Evolutionary conservation across 30 jellyfish, hydroid and myxozoan species (phyloP), one percentile per base, ranked within the genome.

Genomic region (Aurelia coerulea): DNA sequence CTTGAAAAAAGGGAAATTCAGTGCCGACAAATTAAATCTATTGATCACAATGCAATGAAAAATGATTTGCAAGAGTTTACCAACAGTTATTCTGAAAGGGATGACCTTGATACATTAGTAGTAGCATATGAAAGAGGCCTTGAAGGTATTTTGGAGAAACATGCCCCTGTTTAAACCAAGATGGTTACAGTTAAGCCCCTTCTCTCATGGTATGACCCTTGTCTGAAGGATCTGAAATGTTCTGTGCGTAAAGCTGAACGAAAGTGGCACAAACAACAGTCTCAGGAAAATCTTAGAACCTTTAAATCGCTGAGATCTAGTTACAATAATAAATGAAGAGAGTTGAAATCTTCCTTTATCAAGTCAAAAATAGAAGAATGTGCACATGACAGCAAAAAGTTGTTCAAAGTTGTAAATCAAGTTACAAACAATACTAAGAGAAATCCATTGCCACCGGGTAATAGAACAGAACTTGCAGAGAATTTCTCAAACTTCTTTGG

Each of bases 241-340:
- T 37, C 49, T 37, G 5, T 58, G 68, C 68, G 68, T 58, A 58
- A 58, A 58, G 68, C 68, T 13, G 68, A 58, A 58, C 68, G 11
- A 58, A 58, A 58, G 68, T 58, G 31, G 68, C 68, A 58, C 68
- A 58, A 58, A 58, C 68, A 58, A 58, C 31, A 18, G 68, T 58
- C 68, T 58, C 68, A 58, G 68, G 68, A 58, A 58, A 58, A 58
- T 58, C 68, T 58, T 58, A 58, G 68, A 58, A 7, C 68, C 68
- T 58, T 58, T 58, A 58, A 15, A 58, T 2, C 68, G 11, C 68
- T 58, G 68, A 70, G 81, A 49, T 70, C 60, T 5, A 39, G 81
- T 39, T 70, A 70, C 81, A 70, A 70, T 70, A 70, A 70, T 49
- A 70, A 70, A 70, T 15, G 31, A 33, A 70, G 62, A 70, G 39